Evolutionary conservation across 2,113 vertebrate genomes (phyloP), one percentile per base, ranked within the genome.

Genomic region (Cranoglanis bouderius): DNA sequence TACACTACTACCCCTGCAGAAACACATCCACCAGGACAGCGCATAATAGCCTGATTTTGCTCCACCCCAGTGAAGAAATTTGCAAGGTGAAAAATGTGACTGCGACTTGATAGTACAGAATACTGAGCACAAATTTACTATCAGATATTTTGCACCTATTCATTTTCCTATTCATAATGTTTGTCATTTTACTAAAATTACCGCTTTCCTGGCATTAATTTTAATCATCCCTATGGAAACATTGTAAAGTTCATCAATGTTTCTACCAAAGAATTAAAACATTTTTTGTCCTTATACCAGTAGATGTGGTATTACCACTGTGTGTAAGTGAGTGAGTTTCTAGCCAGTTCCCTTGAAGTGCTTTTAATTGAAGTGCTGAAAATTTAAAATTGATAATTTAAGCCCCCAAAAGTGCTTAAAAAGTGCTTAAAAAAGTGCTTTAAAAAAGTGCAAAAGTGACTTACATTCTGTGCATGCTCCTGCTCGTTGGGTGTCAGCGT

Each of bases 401-500:
- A 35, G 32, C 67, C 6, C 0, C 0, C 13, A 3, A 75, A 75
- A 75, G 40, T 78, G 26, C 26, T n/a, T n/a, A n/a, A n/a, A n/a
- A n/a, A n/a, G n/a, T n/a, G n/a, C n/a, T n/a, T n/a, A n/a, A n/a
- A n/a, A n/a, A n/a, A n/a, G n/a, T n/a, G n/a, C n/a, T n/a, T n/a
- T n/a, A n/a, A n/a, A n/a, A n/a, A n/a, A n/a, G 40, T 78, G 26
- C 26, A 21, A 21, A 53, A 38, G 13, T 3, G 9, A 32, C 21
- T 94, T 91, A 96, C 96, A 92, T 94, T 94, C 84, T 92, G 93
- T 59, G 91, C 92, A 24, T 72, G 84, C 65, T 90, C 86, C 46
- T 94, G 92, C 77, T 96, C 92, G 1, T 93, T 95, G 65, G 93
- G 93, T 0, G 95, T 94, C 87, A 96, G 92, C 0, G 77, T 93